Evolutionary conservation across 2,113 vertebrate genomes (phyloP), one percentile per base, ranked within the genome.

Genomic region (Phyllostomus hastatus): DNA sequence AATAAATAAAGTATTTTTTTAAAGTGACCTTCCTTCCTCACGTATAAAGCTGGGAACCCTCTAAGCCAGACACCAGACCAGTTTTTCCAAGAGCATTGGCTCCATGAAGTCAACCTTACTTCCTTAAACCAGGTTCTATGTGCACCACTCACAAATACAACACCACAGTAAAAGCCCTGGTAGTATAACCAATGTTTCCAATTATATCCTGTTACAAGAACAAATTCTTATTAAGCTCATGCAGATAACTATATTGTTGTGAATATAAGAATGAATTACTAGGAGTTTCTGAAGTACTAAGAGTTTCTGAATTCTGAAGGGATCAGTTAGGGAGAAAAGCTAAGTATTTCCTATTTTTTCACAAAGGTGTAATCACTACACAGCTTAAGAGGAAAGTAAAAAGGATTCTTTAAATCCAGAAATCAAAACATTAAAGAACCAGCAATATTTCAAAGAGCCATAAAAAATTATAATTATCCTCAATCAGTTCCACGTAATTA

Each of bases 241-340:
- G 26, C 52, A 93, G 76, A 57, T 86, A 82, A 95, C 33, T 22
- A 75, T 0, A 69, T 0, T 88, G 72, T 69, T 26, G 12, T 66
- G 22, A 95, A 95, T 90, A 89, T 59, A 84, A 92, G 17, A 94
- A 78, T 64, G 73, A 31, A 75, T 48, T 66, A 31, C 72, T 75
- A 88, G 50, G 48, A 72, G 38, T 78, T 93, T 88, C 69, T 64
- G 73, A 31, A 75, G 31, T 64, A 31, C 72, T 75, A 88, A 57
- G 48, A 72, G 46, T 79, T 94, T 88, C 69, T 66, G 64, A 84
- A 72, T 93, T 72, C 26, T 70, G 22, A 46, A 90, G 12, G 19
- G 24, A 76, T 31, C 9, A 91, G 14, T 17, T 14, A 94, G 43
- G 20, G 4, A 87, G 26, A 81, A 81, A 95, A 88, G 91, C 46